Conservation (phyloP, 2,888 invertebrate genomes). For the Drosophila ochracea region DNA sequence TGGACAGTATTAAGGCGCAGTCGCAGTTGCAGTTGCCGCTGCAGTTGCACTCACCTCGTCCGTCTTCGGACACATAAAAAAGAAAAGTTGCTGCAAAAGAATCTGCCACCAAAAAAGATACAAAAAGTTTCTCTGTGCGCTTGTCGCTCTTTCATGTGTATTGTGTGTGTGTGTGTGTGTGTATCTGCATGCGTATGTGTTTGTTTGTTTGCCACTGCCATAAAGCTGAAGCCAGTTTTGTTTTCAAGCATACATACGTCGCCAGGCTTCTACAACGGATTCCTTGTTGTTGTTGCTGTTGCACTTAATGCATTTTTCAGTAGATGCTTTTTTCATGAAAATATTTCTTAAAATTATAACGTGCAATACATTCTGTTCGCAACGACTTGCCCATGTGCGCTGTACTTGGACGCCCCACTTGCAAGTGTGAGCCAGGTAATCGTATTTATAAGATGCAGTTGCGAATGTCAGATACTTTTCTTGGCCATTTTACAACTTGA, state of each 20-base stretch:
- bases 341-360: constrained; percentile 79
- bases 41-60: constrained; percentile 17
- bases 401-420: constrained; percentile 42
- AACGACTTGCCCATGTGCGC: constrained; percentile 52
- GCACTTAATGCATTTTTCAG: constrained; percentile 84
- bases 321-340: constrained; percentile 77
- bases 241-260: constrained; percentile 66
- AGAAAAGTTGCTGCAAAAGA: constrained; percentile 62
- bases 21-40: constrained; percentile 62
- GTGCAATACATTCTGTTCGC: constrained; percentile 60
- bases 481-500: constrained; percentile 44
- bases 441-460: constrained; percentile 78
- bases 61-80: constrained; percentile 52
- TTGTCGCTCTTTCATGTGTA: constrained; percentile 46
- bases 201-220: constrained; percentile 78
- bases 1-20: constrained; percentile 79
- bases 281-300: constrained; percentile 60
- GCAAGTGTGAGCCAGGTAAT: constrained; percentile 65
- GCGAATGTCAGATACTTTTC: constrained; percentile 62
- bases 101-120: constrained; percentile 58
- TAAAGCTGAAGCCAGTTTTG: constrained; percentile 76
- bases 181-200: constrained; percentile 43
- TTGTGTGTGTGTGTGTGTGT: constrained; percentile 24
- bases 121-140: constrained; percentile 53
- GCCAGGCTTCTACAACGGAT: constrained; percentile 50